Conservation (phyloP, 1,140 invertebrate species). For the Uloborus diversus region DNA sequence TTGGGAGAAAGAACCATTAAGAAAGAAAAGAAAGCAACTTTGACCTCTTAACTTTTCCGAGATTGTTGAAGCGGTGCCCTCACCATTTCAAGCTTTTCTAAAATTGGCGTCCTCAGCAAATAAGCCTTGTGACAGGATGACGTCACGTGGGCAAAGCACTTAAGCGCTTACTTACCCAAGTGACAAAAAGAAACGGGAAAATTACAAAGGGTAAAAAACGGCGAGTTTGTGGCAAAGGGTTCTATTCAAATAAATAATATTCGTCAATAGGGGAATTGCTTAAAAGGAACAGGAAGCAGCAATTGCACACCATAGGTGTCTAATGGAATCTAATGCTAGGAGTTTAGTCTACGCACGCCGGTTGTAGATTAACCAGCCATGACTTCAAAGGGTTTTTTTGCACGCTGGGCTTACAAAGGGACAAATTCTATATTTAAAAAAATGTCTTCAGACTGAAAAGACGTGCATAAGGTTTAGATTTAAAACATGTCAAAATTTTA, state of each 20-base stretch:
- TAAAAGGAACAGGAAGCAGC: conserved; percentile 29
- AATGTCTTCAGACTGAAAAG: background rate
- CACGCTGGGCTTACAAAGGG: background rate
- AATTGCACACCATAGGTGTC: conserved; percentile 46
- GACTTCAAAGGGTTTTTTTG: background rate
- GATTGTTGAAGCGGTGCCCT: background rate
- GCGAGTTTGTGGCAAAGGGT: conserved; percentile 16
- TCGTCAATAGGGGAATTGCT: conserved; percentile 33
- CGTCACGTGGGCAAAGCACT: conserved; percentile 17
- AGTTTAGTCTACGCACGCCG: conserved; percentile 10
- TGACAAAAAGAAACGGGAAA: conserved; percentile 11
- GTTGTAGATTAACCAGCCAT: conserved; percentile 14
- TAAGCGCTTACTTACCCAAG: conserved; percentile 36
- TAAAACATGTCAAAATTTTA: too few species aligned
- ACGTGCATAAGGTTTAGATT: too few species aligned
- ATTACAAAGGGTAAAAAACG: conserved; percentile 34
- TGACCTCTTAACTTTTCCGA: background rate
- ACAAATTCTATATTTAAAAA: conserved; percentile 14
- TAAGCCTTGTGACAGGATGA: conserved; percentile 18
- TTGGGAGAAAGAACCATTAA: too few species aligned
- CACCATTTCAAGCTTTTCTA: background rate
- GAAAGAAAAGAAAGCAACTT: background rate
- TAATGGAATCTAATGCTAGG: conserved; percentile 40
- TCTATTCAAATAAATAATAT: conserved; percentile 43
- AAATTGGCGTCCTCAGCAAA: conserved; percentile 38